Evolutionary conservation across 2,113 vertebrate genomes (phyloP).

Genomic region (Leucopsar rothschildi): DNA sequence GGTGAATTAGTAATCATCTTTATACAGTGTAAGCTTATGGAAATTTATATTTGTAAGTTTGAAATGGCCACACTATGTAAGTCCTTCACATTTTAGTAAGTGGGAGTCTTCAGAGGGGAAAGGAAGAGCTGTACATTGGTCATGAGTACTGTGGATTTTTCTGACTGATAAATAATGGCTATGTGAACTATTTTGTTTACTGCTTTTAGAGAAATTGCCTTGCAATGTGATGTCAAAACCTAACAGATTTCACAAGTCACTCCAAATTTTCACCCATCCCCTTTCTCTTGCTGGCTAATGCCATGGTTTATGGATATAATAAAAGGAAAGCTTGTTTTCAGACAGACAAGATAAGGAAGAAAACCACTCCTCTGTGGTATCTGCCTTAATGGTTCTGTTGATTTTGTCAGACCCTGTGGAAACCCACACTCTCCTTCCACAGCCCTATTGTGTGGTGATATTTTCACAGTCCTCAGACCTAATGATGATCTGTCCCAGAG

Average conservation of each 20-base stretch:
- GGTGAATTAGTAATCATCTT: not conserved
- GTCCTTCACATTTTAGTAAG: not conserved
- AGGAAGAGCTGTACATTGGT: not conserved
- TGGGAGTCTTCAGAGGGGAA: not conserved
- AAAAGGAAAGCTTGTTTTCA: not conserved
- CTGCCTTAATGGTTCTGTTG: not conserved
- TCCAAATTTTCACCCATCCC: not conserved
- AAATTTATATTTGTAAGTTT: not conserved
- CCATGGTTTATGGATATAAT: fast-evolving
- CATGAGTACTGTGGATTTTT: not conserved
- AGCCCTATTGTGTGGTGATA: not conserved
- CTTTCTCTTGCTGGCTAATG: not conserved
- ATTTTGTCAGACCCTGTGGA: not conserved
- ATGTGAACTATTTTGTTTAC: not conserved
- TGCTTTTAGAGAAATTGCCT: not conserved
- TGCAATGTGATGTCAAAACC: no score
- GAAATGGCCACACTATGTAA: fast-evolving
- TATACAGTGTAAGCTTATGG: not conserved
- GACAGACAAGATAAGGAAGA: not conserved
- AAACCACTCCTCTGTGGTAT: not conserved
- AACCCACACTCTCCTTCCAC: not conserved
- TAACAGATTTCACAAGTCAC: not conserved
- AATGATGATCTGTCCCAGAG: not conserved
- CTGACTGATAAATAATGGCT: not conserved
- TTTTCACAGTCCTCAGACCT: fast-evolving